phyloP scores from a whole-genome alignment of 2,113 vertebrate species.

The Xiphias gladius region DNA sequence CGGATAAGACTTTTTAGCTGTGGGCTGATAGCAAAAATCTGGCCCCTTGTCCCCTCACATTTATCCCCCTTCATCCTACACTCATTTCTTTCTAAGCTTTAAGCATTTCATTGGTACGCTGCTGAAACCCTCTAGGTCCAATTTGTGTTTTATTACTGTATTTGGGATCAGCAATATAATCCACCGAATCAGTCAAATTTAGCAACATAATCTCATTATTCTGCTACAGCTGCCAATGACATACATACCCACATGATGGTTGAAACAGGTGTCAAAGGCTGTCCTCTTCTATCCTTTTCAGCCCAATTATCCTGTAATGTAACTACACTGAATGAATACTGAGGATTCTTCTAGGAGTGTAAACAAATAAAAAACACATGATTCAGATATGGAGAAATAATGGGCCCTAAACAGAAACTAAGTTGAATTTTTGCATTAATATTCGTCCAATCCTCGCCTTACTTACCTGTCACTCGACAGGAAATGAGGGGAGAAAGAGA shows the following conservation, averaged over 20 bases:
- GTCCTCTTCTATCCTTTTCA: neutral
- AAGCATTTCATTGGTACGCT: neutral
- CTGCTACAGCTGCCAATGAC: slow-evolving; percentile 20
- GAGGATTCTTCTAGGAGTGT: neutral
- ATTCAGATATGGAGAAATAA: neutral
- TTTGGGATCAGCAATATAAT: slow-evolving; percentile 44
- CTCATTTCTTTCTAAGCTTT: slow-evolving; percentile 47
- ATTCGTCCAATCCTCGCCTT: neutral
- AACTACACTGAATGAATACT: neutral
- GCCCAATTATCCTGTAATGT: neutral
- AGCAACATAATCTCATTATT: slow-evolving; percentile 36
- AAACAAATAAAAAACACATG: neutral
- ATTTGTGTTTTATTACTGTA: slow-evolving; percentile 34
- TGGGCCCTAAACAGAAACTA: neutral
- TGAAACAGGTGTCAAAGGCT: neutral
- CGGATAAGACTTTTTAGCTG: slow-evolving; percentile 36
- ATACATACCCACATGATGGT: neutral
- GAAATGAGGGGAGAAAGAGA: too few relatives aligned
- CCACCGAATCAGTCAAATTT: slow-evolving; percentile 39
- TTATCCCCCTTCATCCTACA: slow-evolving; percentile 45
- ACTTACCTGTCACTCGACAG: neutral
- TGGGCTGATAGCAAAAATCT: slow-evolving; percentile 40
- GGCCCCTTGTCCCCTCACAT: slow-evolving; percentile 24
- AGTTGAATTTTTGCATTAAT: neutral
- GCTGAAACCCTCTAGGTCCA: slow-evolving; percentile 17